Evolutionary conservation across 2,888 invertebrate genomes (phyloP), one percentile per base, ranked within the genome.

Genomic region (Lithophane socia): DNA sequence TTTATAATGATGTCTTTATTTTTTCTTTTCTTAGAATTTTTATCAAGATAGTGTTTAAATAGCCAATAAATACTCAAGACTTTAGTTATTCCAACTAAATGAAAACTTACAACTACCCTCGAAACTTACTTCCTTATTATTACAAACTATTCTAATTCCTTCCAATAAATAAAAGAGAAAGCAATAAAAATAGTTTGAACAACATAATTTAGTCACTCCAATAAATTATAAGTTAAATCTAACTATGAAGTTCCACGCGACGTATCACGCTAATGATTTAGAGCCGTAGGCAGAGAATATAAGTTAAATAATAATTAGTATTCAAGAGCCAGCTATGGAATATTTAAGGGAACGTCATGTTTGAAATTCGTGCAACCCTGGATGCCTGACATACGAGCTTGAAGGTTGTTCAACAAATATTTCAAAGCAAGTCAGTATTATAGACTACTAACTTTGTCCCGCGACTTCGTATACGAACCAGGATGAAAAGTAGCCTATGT

Each of bases 231-330:
- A 79, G 67, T 85, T 42, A 73, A 77, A 82, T 73, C 58, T 58
- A 77, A 85, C 72, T 83, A 78, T 72, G 76, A 78, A 81, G 58
- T 82, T 67, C 65, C 85, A 85, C 86, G 83, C 86, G 60, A 85
- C 29, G 72, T 69, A 86, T 86, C 82, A 73, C 72, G 70, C 56
- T 56, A 64, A 73, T 86, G 88, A 88, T 87, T 87, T 86, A 86
- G 68, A 54, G 73, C 65, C 61, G 56, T 74, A 73, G 58, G 74
- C 75, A 61, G 68, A 80, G 80, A 82, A 77, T 79, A 78, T 78
- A 85, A 85, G 84, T 87, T 75, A 66, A 83, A 83, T 75, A 87
- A 89, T 91, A 94, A 94, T 94, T 94, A 93, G 94, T 93, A 94
- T 94, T 92, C 93, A 90, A 86, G 87, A 88, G 89, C 86, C 86